phyloP scores from a whole-genome alignment of 2,888 invertebrate genomes.

The Heliconius erato region DNA sequence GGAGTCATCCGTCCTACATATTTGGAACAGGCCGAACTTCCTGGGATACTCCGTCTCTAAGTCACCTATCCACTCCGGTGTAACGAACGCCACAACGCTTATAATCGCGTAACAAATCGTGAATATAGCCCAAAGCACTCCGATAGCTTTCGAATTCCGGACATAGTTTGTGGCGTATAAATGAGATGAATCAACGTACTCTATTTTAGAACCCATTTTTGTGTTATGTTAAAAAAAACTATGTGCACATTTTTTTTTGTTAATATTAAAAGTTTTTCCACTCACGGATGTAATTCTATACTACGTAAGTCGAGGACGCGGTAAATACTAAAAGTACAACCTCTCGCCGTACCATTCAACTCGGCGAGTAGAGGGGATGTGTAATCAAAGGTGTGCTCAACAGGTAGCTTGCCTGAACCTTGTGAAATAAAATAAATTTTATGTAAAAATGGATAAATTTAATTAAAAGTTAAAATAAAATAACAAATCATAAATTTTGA shows the following conservation, averaged over 20 bases:
- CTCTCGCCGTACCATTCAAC: slow-evolving; percentile 77
- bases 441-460: not conserved
- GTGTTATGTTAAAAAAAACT: slow-evolving; percentile 54
- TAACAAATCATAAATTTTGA: too few species aligned
- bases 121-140: slow-evolving; percentile 99
- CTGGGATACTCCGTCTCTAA: slow-evolving; percentile 94
- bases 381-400: slow-evolving; percentile 43
- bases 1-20: slow-evolving; percentile 92
- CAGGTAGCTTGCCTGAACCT: slow-evolving; percentile 33
- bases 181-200: slow-evolving; percentile 96
- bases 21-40: slow-evolving; percentile 96
- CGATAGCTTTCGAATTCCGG: slow-evolving; percentile 97
- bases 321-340: slow-evolving; percentile 68
- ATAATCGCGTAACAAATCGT: slow-evolving; percentile 99
- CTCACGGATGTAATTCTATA: slow-evolving; percentile 45
- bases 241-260: slow-evolving; percentile 61
- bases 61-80: slow-evolving; percentile 96
- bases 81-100: slow-evolving; percentile 96
- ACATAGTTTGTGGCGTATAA: slow-evolving; percentile 96
- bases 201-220: slow-evolving; percentile 95
- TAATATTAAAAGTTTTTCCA: slow-evolving; percentile 52
- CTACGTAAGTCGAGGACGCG: slow-evolving; percentile 69
- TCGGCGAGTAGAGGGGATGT: slow-evolving; percentile 77
- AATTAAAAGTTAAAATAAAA: not conserved
- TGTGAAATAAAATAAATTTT: slow-evolving; percentile 19